Base-by-base conservation (phyloP, 2,113 vertebrate genomes). In the Herpetotheres cachinnans region DNA sequence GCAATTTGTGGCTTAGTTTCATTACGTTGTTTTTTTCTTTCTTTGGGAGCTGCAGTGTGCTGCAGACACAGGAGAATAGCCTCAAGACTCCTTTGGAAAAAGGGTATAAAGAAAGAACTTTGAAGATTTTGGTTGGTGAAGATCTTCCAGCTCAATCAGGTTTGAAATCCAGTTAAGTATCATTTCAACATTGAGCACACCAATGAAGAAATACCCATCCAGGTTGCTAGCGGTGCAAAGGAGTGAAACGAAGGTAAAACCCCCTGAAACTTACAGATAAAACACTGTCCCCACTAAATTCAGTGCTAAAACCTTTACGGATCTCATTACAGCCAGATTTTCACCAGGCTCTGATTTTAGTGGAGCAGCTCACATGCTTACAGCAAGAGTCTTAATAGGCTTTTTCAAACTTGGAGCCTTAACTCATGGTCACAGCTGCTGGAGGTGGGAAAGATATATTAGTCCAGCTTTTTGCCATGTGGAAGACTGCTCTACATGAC, bases 361-460 rank as follows among this genome's bases (percentile, higher is more conserved):
- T 27, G 36, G 61, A 71, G 84, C 82, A 91, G 86, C 89, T 96
- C 36, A 73, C 46, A 46, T 80, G 58, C 49, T 87, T 90, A 55
- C 25, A 78, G 65, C 80, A 89, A 84, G 47, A 0, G 1, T 80
- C 89, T 82, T 86, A 86, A 91, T 87, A 82, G 94, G 70, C 46
- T 76, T 85, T 89, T 91, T 70, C 70, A 73, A 82, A 89, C 46
- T 95, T 85, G 71, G 81, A 93, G 82, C 56, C 66, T 94, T 93
- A 93, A 93, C 62, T 94, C 40, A 80, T 10, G 16, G 70, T 80
- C 73, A 74, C 84, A 93, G 94, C 91, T 97, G 91, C 86, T 96
- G 78, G 81, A 85, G 62, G 40, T 82, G 87, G 70, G 44, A 62
- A 95, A 94, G 93, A 93, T 82, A 76, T 61, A 91, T 76, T 67